Percentiles rank a stretch among this genome's conserved stretches.
These are phyloP conservation scores for Musca domestica DNA, from an alignment of 1,140 invertebrate genomes.

Conservation along the genomic window DNA sequence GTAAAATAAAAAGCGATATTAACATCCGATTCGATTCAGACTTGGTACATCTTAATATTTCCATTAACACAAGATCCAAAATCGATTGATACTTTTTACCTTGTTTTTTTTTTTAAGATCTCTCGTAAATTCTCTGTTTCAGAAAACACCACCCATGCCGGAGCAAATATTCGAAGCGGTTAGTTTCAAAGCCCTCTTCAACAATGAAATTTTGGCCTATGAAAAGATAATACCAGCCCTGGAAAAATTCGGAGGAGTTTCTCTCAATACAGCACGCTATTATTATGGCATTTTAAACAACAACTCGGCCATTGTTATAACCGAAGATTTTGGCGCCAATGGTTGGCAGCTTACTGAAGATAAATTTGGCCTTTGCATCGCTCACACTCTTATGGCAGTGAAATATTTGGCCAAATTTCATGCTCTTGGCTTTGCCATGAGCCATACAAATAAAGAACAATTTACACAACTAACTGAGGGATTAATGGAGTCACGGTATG, in stretches of 20 bases:
- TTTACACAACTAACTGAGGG: slow-evolving; percentile 32
- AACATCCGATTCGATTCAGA: too few relatives aligned
- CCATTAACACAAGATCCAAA: too few relatives aligned
- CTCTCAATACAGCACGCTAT: slow-evolving; percentile 38
- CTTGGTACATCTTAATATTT: too few relatives aligned
- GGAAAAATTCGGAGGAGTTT: slow-evolving; percentile 34
- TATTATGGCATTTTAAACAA: slow-evolving; percentile 39
- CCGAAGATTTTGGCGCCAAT: slow-evolving; percentile 38
- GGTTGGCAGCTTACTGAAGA: slow-evolving; percentile 42
- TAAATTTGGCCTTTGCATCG: slow-evolving; percentile 30
- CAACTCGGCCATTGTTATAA: slow-evolving; percentile 30
- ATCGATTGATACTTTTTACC: too few relatives aligned
- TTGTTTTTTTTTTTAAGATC: too few relatives aligned
- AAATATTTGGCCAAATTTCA: slow-evolving; percentile 45
- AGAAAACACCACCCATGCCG: slow-evolving; percentile 43
- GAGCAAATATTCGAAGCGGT: slow-evolving; percentile 30
- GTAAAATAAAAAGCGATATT: too few relatives aligned
- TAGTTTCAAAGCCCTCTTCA: slow-evolving; percentile 38
- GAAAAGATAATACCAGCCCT: slow-evolving; percentile 38
- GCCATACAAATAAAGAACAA: slow-evolving; percentile 29
- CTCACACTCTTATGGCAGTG: slow-evolving; percentile 32
- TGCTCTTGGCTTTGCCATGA: slow-evolving; percentile 41
- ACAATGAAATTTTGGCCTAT: slow-evolving; percentile 44
- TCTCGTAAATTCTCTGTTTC: neutral
- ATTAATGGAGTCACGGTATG: slow-evolving; percentile 39